Base-by-base conservation (phyloP, 35 echinoderm and acorn worm species). In the Heliocidaris tuberculata region DNA sequence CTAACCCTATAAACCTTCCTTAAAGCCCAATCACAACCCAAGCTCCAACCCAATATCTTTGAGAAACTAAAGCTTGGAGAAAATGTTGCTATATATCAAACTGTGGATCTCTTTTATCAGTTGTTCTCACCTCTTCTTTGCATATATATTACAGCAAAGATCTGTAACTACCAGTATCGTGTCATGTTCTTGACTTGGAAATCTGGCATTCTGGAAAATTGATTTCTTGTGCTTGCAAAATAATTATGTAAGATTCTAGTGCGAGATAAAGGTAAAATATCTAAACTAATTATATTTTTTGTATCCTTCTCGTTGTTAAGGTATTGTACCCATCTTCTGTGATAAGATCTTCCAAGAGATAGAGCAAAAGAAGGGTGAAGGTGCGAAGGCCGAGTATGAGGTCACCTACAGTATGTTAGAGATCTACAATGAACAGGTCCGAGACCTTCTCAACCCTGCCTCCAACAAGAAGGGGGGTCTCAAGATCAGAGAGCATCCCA, bases 331-430 rank as follows among this genome's bases (percentile, higher is more conserved):
- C 12, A 99, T 97, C 8, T 99, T 99, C 92, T 99, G 98, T 90
- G 97, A 99, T 85, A 65, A 95, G 54, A 88, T 99, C 2, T 99
- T 99, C 93, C 90, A 97, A 30, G 98, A 95, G 52, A 96, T 99
- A 24, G 90, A 95, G 60, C 86, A 97, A 31, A 96, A 96, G 96
- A 96, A 96, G 92, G 65, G 32, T 4, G 90, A 94, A 27, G 98
- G 98, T 16, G 60, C 88, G 31, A 99, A 99, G 91, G 95, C 97
- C 13, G 98, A 99, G 90, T 99, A 60, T 94, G 98, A 99, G 93
- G 98, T 99, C 13, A 92, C 92, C n/a, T 99, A 96, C 94, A 99
- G 98, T 59, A 97, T 97, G 98, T 52, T 99, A 89, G 98, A 99
- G 85, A 99, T 99, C 56, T 99, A 99, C 96, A 99, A 99, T 85